Evolutionary conservation across 1,140 invertebrate genomes (phyloP), one percentile per base, ranked within the genome.

Genomic region (Lanistes nyassanus): DNA sequence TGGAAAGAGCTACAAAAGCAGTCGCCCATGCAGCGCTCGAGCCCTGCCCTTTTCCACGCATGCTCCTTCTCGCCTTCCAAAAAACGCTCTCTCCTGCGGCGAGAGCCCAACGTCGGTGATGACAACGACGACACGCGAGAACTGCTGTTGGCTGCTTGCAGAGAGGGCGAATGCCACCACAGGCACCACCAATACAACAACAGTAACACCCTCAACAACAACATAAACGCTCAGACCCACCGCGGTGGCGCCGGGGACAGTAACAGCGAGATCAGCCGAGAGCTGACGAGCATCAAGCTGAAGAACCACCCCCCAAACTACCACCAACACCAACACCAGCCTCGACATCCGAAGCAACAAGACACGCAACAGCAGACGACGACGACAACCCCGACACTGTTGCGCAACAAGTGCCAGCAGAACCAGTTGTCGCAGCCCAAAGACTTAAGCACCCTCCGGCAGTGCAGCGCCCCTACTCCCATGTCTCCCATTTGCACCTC

Each of bases 61-160:
- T 66, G 65, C 65, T 72, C 70, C 55, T 72, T 72, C 70, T 42
- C 70, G 11, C 37, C 70, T 56, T 72, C 70, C 70, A 72, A 72
- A 55, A 72, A 72, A n/a, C 53, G 70, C 19, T 60, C 70, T 36
- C 37, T 72, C 55, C 55, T 72, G 5, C 29, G 70, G 19, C 55
- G 70, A n/a, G 70, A 74, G n/a, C 31, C 70, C n/a, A 23, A 60
- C 55, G 70, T 72, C 34, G 70, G 34, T 79, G 89, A 68, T 26
- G 79, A 83, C 42, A 91, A 93, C 86, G 94, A 94, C 36, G 94
- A 95, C 88, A 94, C 93, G 74, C 94, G 95, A 88, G 92, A 94
- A 79, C 90, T 95, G 47, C 74, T 81, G 42, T 71, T 74, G 55
- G 73, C 77, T 34, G 76, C 72, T 21, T 75, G 66, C 56, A 60